Evolutionary conservation across 37 sponge, comb jelly and placozoan genomes (phyloP).

Genomic region (Spongilla lacustris): DNA sequence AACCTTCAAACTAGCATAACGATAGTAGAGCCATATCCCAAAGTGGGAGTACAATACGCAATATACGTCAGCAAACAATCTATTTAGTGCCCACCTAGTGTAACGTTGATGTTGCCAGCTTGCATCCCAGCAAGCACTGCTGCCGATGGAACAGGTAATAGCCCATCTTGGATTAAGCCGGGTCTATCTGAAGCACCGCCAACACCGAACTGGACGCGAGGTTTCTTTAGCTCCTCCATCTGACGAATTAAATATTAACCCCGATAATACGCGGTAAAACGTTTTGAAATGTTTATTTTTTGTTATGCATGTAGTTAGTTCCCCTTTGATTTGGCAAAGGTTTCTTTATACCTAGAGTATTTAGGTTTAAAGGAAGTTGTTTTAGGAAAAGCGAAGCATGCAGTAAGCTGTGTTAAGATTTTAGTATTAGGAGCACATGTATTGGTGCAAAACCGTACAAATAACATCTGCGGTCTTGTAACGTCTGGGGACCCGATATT

Average conservation of each 20-base stretch:
- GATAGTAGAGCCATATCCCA: too few relatives aligned
- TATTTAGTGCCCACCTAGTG: conserved; percentile 19
- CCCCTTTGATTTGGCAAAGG: too few relatives aligned
- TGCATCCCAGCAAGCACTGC: conserved; percentile 82
- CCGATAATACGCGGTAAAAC: not conserved
- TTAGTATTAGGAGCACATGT: too few relatives aligned
- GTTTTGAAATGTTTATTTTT: not conserved
- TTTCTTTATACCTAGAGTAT: too few relatives aligned
- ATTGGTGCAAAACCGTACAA: too few relatives aligned
- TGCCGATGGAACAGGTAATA: conserved; percentile 17
- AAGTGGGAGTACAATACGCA: too few relatives aligned
- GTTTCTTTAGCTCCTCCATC: conserved; percentile 5
- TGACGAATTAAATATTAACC: not conserved
- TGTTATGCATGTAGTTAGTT: too few relatives aligned
- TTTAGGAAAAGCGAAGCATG: too few relatives aligned
- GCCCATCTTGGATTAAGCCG: not conserved
- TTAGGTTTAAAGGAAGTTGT: too few relatives aligned
- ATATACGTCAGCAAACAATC: not conserved
- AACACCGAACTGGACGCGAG: not conserved
- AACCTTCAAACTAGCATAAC: too few relatives aligned
- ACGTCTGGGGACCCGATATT: not conserved
- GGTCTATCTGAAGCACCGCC: not conserved
- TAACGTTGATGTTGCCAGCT: conserved; percentile 85
- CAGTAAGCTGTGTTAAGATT: too few relatives aligned
- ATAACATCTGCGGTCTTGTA: too few relatives aligned